Evolutionary conservation across 2,888 invertebrate species (phyloP).

Genomic region (Erebia aethiops): DNA sequence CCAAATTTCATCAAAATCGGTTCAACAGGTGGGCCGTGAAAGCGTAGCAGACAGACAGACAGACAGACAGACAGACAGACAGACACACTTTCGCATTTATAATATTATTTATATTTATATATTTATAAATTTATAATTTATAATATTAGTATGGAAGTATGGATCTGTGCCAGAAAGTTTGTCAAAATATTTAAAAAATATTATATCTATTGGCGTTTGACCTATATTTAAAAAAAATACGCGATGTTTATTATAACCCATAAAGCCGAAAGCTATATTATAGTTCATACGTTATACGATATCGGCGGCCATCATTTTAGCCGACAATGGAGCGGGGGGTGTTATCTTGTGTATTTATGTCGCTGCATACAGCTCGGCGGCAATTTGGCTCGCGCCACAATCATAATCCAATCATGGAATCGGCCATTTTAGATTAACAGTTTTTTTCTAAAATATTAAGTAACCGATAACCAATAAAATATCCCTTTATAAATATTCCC

Average conservation of each 20-base stretch:
- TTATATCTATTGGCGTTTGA: background rate
- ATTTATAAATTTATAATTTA: no score
- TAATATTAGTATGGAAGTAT: no score
- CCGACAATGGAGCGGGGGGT: constrained; percentile 35
- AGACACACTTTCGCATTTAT: no score
- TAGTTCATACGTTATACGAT: constrained; percentile 16
- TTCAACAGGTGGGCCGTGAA: no score
- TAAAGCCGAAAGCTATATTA: constrained; percentile 12
- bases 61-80: no score
- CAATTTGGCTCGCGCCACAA: constrained; percentile 38
- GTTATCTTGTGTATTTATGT: constrained; percentile 42
- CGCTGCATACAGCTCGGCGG: constrained; percentile 29
- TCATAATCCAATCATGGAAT: constrained; percentile 39
- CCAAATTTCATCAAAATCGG: no score
- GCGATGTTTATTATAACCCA: constrained; percentile 12
- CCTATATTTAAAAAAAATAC: constrained; percentile 8
- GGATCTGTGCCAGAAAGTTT: background rate
- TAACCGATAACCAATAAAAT: no score
- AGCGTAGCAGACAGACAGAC: no score
- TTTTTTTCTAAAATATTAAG: constrained; percentile 15
- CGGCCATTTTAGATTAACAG: constrained; percentile 22
- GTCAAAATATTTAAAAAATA: background rate
- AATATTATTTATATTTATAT: no score
- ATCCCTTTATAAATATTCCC: no score
- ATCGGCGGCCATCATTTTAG: constrained; percentile 33